Evolutionary conservation across 2,888 invertebrate genomes (phyloP), one percentile per base, ranked within the genome.

Genomic region (Nectonema munidae): DNA sequence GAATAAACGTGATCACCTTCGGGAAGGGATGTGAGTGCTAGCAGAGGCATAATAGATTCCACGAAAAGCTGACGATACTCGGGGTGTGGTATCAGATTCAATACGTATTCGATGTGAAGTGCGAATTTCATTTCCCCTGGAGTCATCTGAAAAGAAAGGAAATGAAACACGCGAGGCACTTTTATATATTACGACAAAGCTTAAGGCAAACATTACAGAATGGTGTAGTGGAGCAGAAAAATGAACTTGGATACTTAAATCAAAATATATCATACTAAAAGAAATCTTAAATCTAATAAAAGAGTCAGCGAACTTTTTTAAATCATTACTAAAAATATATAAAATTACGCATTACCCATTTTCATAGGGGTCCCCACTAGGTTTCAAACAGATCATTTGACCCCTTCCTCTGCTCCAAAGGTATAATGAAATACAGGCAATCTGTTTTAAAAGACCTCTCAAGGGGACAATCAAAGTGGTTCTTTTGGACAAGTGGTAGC

Each of bases 101-200:
- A 61, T 2, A 83, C 83, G 2, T 79, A 74, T 58, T 95, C 95
- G 1, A 95, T 86, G 39, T 79, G 77, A 13, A 95, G 61, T 0
- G 95, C 89, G 57, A 95, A 95, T 59, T 95, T 95, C 47, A 89
- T 58, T 58, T 95, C 95, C 29, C 83, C 83, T 0, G 83, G 68
- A 1, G 95, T 95, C 95, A 95, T 95, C 66, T 65, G 47, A 29
- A 46, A 46, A 42, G 15, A 21, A 9, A 9, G 19, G 34, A n/a
- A 36, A 6, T n/a, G 13, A 32, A 9, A 6, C 9, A 6, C 6
- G 32, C 6, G 32, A 9, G 6, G 6, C 32, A 16, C 9, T n/a
- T 14, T 9, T 9, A 9, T n/a, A 14, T 32, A 6, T 32, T 14
- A 14, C 6, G n/a, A 9, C 9, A 5, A 14, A 11, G 6, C 14